These are phyloP conservation scores for Drosophila azteca DNA, from an alignment of 1,140 invertebrate genomes.

Conservation along the genomic window DNA sequence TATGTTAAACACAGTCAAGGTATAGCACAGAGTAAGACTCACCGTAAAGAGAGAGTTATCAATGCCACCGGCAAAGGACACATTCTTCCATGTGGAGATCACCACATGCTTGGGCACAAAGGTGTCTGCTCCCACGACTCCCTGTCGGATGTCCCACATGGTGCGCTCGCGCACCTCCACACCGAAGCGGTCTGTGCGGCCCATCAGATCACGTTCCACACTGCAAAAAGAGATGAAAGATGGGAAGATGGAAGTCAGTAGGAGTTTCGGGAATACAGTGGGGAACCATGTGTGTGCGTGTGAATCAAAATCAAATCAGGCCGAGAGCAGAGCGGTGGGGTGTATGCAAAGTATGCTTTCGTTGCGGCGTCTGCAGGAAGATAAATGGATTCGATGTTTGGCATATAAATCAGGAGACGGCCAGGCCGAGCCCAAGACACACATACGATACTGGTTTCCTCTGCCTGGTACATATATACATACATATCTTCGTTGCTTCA, in stretches of 20 bases:
- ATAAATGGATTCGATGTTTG: conserved; percentile 78
- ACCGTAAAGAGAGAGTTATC: conserved; percentile 91
- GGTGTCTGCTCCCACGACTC: conserved; percentile 94
- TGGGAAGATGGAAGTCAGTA: conserved; percentile 25
- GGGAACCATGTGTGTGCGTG: conserved; percentile 31
- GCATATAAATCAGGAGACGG: conserved; percentile 70
- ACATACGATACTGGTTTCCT: conserved; percentile 49
- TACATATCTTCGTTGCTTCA: conserved; percentile 3
- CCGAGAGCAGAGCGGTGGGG: not conserved
- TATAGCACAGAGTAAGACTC: conserved; percentile 55
- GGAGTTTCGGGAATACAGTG: conserved; percentile 3
- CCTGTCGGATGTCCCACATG: conserved; percentile 94
- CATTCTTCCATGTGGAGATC: conserved; percentile 98
- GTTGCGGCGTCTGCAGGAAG: conserved; percentile 51
- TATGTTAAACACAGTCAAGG: not conserved
- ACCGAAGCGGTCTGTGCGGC: conserved; percentile 91
- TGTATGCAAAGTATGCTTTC: conserved; percentile 45
- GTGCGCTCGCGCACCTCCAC: conserved; percentile 93
- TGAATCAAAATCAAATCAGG: conserved; percentile 58
- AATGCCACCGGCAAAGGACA: conserved; percentile 95
- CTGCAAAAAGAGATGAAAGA: conserved; percentile 81
- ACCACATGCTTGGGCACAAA: conserved; percentile 95
- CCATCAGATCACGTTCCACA: conserved; percentile 88
- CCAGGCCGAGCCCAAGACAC: conserved; percentile 20
- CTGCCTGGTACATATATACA: conserved; percentile 49